Base-by-base conservation (phyloP, 2,113 vertebrate species). In the Sakesphorus luctuosus region DNA sequence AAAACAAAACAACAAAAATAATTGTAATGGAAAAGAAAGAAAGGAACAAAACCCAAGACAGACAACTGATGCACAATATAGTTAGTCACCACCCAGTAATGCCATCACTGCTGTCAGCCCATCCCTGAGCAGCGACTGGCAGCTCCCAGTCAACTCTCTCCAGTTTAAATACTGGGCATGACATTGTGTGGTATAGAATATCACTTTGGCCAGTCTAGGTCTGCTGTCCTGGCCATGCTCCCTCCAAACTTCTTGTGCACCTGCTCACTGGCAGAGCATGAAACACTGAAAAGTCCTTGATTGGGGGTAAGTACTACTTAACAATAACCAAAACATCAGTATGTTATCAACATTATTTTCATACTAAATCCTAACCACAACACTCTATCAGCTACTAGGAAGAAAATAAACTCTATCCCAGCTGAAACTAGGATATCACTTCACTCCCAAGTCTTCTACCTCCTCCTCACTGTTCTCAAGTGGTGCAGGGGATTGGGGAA, bases 391-490 rank as follows among this genome's bases (percentile, higher is more conserved):
- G 25, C 25, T 58, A 23, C 13, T 36, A 63, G 31, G 67, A 80
- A 36, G 31, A 50, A 49, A 50, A 58, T 8, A 0, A 66, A 31
- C 14, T 81, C 35, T 33, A 15, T 21, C 14, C 9, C 35, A 66
- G 50, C 8, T 23, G 36, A 58, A 81, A 58, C 9, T 11, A 44
- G 6, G 10, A 33, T 20, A 72, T 49, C 23, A 63, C 17, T 77
- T 49, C 23, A 63, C 17, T 77, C 29, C 11, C 23, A 58, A 24
- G 3, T 49, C 18, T 71, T 81, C 8, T 62, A 16, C 25, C 2
- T 58, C 1, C 10, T 43, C 12, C 33, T 23, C 18, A 19, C 7
- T 84, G 3, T 0, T 5, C 17, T 20, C 4, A 2, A 9, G 36
- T 5, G 2, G 9, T 72, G 23, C 26, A 47, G 18, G 13, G 10